Percentiles rank a stretch among this genome's conserved stretches.
phyloP scores from a whole-genome alignment of 2,113 vertebrate species.

The Chloebia gouldiae region DNA sequence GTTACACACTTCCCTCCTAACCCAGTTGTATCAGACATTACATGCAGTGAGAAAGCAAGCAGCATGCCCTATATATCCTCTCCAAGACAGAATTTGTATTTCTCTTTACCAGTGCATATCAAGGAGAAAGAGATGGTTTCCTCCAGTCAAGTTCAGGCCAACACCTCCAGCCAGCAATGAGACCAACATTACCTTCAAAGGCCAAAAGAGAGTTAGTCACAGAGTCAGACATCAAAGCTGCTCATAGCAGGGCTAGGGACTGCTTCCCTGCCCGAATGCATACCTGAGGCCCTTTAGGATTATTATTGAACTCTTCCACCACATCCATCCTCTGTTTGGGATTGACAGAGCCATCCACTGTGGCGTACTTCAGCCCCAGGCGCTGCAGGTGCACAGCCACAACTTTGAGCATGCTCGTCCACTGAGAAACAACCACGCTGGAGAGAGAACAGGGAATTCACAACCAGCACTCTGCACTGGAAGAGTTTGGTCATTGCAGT shows the following conservation, averaged over 20 bases:
- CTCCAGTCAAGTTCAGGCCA: slow-evolving; percentile 91
- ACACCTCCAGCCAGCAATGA: slow-evolving; percentile 93
- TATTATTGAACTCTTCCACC: slow-evolving; percentile 92
- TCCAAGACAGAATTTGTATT: not conserved
- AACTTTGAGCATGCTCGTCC: slow-evolving; percentile 92
- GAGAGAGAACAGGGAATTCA: not conserved
- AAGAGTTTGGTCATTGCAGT: not conserved
- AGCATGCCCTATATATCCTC: not conserved
- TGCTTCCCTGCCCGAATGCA: not conserved
- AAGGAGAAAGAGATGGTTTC: slow-evolving; percentile 95
- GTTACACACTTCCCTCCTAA: not conserved
- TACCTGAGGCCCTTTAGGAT: slow-evolving; percentile 85
- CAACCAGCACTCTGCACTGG: not conserved
- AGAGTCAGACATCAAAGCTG: not conserved
- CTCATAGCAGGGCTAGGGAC: not conserved
- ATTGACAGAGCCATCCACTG: slow-evolving; percentile 87
- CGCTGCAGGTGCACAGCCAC: slow-evolving; percentile 82
- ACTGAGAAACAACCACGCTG: slow-evolving; percentile 96
- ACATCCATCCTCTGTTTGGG: slow-evolving; percentile 92
- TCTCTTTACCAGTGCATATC: slow-evolving; percentile 95
- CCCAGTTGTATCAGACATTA: not conserved
- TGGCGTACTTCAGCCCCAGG: slow-evolving; percentile 74
- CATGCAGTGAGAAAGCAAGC: not conserved
- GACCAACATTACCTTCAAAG: slow-evolving; percentile 89
- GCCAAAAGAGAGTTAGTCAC: not conserved